Evolutionary conservation across 2,797 vertebrate genomes (phyloP), one percentile per base, ranked within the genome.

Genomic region (Molossus molossus): DNA sequence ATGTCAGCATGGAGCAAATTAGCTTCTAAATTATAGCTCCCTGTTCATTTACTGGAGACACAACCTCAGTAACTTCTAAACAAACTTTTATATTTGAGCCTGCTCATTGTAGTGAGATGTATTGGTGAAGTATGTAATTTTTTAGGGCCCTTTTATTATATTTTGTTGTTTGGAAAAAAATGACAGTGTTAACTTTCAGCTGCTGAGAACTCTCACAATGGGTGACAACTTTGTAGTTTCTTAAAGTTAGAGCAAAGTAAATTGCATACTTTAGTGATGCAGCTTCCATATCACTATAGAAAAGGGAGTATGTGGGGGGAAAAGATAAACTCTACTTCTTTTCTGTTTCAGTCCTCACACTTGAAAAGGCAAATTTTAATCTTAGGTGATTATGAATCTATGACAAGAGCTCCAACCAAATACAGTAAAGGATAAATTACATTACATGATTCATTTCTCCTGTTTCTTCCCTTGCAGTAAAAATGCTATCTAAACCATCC

Each of bases 21-120:
- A 98, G 98, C 98, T 98, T 98, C 98, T 98, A 98, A 99, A 98
- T 98, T 98, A 98, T 94, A 98, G 97, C 87, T 98, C 97, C 97
- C 92, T 96, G 94, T 98, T 98, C 98, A 97, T 98, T 98, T 98
- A 98, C 98, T 98, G 98, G 98, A 97, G 0, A 6, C 97, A 98
- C 98, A 98, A 98, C 97, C 93, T 97, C 98, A 97, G 97, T 96
- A 98, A 98, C 98, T 98, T 96, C 97, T 98, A 98, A 98, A 98
- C 98, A 98, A 98, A 98, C 60, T 97, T 97, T 98, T 98, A 97
- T 96, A 98, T 97, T 98, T 98, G 96, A 97, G 97, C 92, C 94
- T 90, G 79, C 88, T 98, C 96, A 97, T 98, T 97, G 81, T 97
- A 96, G 97, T 94, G 96, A 96, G 82, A 88, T 95, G 23, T 92